Evolutionary conservation across 2,113 vertebrate species (phyloP), one percentile per base, ranked within the genome.

Genomic region (Hippoglossus stenolepis): DNA sequence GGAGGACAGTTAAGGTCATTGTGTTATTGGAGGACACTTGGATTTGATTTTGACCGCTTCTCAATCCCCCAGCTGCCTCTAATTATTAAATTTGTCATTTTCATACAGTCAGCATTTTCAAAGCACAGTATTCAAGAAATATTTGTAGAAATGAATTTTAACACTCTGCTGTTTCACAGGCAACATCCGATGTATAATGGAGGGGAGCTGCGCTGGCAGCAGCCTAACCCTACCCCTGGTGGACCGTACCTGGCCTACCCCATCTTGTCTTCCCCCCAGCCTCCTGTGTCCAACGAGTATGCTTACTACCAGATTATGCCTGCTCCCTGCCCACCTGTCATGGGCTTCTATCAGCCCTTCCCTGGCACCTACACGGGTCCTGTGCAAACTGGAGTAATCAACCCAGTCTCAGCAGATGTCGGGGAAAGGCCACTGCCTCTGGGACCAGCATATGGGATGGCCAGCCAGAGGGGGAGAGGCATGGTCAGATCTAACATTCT

Each of bases 321-420:
- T 59, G 95, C 97, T 26, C 96, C 97, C 0, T 99, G 97, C 88
- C 95, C 97, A 54, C 97, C 97, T 51, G 95, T 99, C 72, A 98
- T 99, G 98, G 98, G 98, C 73, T 99, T 99, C 90, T 99, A 98
- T 84, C 97, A 98, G 91, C 97, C 97, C 54, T 97, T 98, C 69
- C 96, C 96, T 57, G 59, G 95, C 2, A 92, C 97, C 0, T 99
- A 97, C 35, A 90, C 96, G 2, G 91, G 93, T 6, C 94, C 97
- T 3, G 95, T 98, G 62, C 97, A 97, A 85, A n/a, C 96, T 2
- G 95, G 86, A 62, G 89, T 96, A 80, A 94, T 97, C 4, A 96
- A 90, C 87, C 65, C 96, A 2, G 90, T 97, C 4, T 92, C 95
- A 14, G 40, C 96, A 21, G 97, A 99, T 2, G 96, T 96, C 70